Conservation (phyloP, 2,113 vertebrate genomes). For the Petroica traversi region DNA sequence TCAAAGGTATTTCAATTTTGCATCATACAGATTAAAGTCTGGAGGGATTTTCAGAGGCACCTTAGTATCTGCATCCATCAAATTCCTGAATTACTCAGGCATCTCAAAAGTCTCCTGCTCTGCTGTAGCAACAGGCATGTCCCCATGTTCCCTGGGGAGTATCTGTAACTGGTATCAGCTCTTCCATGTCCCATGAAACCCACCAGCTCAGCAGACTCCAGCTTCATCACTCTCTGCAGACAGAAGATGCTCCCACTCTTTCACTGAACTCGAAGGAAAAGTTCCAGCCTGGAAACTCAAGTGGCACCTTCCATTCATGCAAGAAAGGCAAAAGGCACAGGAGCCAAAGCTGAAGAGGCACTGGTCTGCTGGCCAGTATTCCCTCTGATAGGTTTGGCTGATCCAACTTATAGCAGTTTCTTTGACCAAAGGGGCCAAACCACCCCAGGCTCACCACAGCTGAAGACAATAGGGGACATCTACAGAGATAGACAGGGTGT, state of each 20-base stretch:
- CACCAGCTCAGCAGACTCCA: background rate
- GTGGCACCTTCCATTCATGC: accelerated
- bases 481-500: background rate
- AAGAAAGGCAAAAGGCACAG: background rate
- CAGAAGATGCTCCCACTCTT: background rate
- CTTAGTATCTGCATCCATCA: background rate
- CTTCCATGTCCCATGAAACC: background rate
- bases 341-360: background rate
- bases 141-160: background rate
- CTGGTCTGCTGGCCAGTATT: background rate
- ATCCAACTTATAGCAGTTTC: background rate
- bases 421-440: background rate
- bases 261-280: background rate
- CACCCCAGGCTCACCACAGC: background rate
- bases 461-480: background rate
- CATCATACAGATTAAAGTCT: background rate
- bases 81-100: background rate
- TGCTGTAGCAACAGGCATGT: background rate
- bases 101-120: background rate
- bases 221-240: background rate
- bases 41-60: background rate
- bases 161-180: background rate
- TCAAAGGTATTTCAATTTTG: background rate
- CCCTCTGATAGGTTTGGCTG: background rate
- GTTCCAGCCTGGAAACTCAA: background rate